Evolutionary conservation across 2,888 invertebrate species (phyloP).

Genomic region (Drosophila eohydei): DNA sequence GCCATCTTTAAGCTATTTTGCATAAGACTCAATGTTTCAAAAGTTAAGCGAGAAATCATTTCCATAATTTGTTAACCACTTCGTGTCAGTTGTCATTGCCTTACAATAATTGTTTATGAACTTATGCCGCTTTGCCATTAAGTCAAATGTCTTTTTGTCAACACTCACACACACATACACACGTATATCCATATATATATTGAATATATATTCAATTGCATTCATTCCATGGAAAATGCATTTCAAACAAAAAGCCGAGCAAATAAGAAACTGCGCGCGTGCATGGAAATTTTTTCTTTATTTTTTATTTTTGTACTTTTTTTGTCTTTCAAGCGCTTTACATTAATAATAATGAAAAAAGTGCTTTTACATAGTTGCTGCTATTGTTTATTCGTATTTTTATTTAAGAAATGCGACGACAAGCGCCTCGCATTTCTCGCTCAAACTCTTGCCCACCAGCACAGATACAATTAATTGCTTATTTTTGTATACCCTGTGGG

Average conservation of each 20-base stretch:
- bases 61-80: background rate
- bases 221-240: conserved; percentile 30
- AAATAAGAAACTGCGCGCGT: conserved; percentile 25
- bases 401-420: conserved; percentile 69
- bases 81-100: background rate
- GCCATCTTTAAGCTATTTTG: background rate
- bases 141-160: background rate
- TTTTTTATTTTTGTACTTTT: conserved; percentile 13
- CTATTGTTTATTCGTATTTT: conserved; percentile 51
- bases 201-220: conserved; percentile 34
- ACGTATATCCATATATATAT: background rate
- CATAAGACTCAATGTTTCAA: background rate
- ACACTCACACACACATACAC: conserved; percentile 6
- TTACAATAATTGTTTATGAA: background rate
- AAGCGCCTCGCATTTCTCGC: conserved; percentile 37
- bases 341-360: conserved; percentile 41
- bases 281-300: conserved; percentile 32
- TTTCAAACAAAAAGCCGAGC: conserved; percentile 15
- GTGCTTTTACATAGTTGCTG: conserved; percentile 45
- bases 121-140: background rate
- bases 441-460: conserved; percentile 59
- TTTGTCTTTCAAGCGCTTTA: conserved; percentile 32
- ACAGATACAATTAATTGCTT: conserved; percentile 48
- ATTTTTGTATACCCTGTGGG: conserved; percentile 1
- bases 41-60: background rate